phyloP scores from a whole-genome alignment of 1,140 invertebrate species.

The Cotesia vestalis region DNA sequence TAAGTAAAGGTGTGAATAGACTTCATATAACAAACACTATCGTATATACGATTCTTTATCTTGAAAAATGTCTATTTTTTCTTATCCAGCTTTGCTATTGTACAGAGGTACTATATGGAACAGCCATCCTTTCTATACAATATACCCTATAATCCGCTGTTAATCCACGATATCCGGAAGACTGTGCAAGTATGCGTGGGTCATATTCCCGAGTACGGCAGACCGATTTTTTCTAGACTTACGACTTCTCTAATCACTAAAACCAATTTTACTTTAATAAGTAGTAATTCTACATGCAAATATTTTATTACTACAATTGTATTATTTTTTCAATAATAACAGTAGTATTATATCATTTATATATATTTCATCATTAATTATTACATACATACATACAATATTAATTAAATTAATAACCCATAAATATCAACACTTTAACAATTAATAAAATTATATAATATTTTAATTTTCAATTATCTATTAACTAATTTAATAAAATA shows the following conservation, averaged over 20 bases:
- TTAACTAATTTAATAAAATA: neutral
- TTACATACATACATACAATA: too few species aligned
- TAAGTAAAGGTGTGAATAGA: slow-evolving; percentile 22
- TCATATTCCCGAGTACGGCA: neutral
- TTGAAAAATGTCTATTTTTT: slow-evolving; percentile 57
- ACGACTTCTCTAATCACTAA: too few species aligned
- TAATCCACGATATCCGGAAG: slow-evolving; percentile 49
- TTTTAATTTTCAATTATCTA: too few species aligned
- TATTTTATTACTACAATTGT: neutral
- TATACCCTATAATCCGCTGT: slow-evolving; percentile 50
- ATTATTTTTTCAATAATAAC: too few species aligned
- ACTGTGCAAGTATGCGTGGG: neutral
- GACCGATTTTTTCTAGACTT: too few species aligned
- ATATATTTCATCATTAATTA: too few species aligned
- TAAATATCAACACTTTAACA: too few species aligned
- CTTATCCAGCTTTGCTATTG: slow-evolving; percentile 46
- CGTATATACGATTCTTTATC: slow-evolving; percentile 47
- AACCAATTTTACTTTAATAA: too few species aligned
- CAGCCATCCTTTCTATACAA: slow-evolving; percentile 42
- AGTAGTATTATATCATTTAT: too few species aligned
- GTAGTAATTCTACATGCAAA: neutral
- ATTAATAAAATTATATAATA: too few species aligned
- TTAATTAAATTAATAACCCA: too few species aligned
- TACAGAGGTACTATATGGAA: slow-evolving; percentile 42
- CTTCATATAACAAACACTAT: slow-evolving; percentile 46